phyloP scores from a whole-genome alignment of 1,140 invertebrate species.

The Maniola jurtina region DNA sequence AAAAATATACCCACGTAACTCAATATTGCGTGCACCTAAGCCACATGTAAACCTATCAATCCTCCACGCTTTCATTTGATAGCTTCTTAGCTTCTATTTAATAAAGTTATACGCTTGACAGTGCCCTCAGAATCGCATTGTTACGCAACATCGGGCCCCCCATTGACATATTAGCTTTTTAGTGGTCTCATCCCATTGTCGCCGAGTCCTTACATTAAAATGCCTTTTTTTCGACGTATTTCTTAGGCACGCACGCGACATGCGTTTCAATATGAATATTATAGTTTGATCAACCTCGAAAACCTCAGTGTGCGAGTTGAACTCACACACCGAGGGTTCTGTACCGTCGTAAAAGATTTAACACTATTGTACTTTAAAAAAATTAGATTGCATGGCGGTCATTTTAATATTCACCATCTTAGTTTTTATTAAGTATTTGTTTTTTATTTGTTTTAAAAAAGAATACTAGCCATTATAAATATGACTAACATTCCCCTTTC shows the following conservation, averaged over 20 bases:
- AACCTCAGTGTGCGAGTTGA: too few species aligned
- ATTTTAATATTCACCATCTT: too few species aligned
- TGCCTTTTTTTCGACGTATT: constrained; percentile 15
- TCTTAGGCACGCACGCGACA: constrained; percentile 24
- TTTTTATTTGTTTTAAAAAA: too few species aligned
- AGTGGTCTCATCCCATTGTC: constrained; percentile 51
- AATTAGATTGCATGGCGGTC: too few species aligned
- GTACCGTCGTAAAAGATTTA: too few species aligned
- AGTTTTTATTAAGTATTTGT: too few species aligned
- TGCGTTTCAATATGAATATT: constrained; percentile 6
- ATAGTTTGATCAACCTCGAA: not conserved
- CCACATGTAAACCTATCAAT: constrained; percentile 50
- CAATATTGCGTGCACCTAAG: constrained; percentile 18
- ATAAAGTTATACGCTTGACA: constrained; percentile 68
- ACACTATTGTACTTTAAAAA: too few species aligned
- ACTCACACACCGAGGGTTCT: too few species aligned
- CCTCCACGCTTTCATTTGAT: constrained; percentile 45
- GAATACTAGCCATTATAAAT: too few species aligned
- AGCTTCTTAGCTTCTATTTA: constrained; percentile 48
- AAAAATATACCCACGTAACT: constrained; percentile 15
- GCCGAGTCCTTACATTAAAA: constrained; percentile 31
- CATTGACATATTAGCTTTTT: constrained; percentile 71
- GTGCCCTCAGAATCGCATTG: constrained; percentile 54
- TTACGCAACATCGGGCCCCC: constrained; percentile 61
- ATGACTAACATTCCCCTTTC: too few species aligned